Base-by-base conservation (phyloP, 2,113 vertebrate genomes). In the Leucoraja erinaceus region DNA sequence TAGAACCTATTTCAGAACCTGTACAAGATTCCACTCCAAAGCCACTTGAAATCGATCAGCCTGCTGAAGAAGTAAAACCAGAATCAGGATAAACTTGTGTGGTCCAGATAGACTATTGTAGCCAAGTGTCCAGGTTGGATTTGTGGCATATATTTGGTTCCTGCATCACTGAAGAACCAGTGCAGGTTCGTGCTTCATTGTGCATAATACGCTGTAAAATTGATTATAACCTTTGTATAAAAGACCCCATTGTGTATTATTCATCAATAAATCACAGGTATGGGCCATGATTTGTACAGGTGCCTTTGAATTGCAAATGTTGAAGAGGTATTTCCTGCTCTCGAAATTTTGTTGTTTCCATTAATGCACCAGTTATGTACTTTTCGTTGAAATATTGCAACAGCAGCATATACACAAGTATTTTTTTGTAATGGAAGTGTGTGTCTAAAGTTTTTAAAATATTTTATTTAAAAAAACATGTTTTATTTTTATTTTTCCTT, bases 1-100 rank as follows among this genome's bases (percentile, higher is more conserved):
- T 95, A 2, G 96, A 95, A 3, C 63, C 94, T 0, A 93, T 94
- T 11, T 83, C 78, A n/a, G 94, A 93, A 66, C 3, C 75, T 25
- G 5, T 90, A 14, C 47, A 59, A 56, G 28, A 72, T 91, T 20
- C 63, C 33, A 74, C 70, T 72, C 68, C 68, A 47, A 68, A 38
- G 31, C 18, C 7, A 28, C 90, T 72, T 54, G 66, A 91, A 72
- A 31, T 72, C 3, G 68, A 91, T 74, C 66, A 91, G 68, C 68
- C 68, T 11, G 20, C 90, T 91, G 66, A 91, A 91, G 88, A 90
- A 68, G 63, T 91, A 20, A 91, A 91, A 54, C 66, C 90, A 47
- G 90, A 91, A 68, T 91, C 66, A 2, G 63, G 68, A 72, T 72
- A 74, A 70, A 72, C 68, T 20, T 28, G 12, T 54, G 14, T 72